Conservation (phyloP, 2,113 vertebrate genomes). For the Dermatemys mawii region DNA sequence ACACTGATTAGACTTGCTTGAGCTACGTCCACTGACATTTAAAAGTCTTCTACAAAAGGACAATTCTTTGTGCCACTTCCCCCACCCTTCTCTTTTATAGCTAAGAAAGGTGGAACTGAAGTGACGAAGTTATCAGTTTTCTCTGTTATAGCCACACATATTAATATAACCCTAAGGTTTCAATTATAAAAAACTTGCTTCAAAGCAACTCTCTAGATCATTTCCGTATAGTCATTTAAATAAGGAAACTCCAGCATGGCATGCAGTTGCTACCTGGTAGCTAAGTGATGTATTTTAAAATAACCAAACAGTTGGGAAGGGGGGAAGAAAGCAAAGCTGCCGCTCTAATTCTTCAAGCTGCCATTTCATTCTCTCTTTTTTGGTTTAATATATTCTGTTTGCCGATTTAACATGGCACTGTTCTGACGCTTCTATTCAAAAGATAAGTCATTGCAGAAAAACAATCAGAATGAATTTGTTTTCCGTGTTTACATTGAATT, state of each 20-base stretch:
- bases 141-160: not conserved
- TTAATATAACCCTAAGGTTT: not conserved
- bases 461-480: slow-evolving; percentile 11
- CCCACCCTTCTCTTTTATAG: not conserved
- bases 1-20: not conserved
- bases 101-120: not conserved
- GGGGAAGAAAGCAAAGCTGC: not conserved
- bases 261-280: not conserved
- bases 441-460: slow-evolving; percentile 6
- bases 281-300: not conserved
- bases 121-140: not conserved
- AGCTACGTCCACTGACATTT: slow-evolving; percentile 7
- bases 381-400: slow-evolving; percentile 8
- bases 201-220: not conserved
- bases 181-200: not conserved
- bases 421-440: slow-evolving; percentile 37
- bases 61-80: not conserved
- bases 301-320: not conserved
- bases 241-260: not conserved
- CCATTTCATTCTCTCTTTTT: slow-evolving; percentile 22
- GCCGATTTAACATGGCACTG: slow-evolving; percentile 22
- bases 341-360: not conserved
- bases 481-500: not conserved
- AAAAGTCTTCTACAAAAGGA: not conserved
- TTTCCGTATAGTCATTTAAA: not conserved